Base-by-base conservation (phyloP, 2,888 invertebrate species). In the Macropis europaea region DNA sequence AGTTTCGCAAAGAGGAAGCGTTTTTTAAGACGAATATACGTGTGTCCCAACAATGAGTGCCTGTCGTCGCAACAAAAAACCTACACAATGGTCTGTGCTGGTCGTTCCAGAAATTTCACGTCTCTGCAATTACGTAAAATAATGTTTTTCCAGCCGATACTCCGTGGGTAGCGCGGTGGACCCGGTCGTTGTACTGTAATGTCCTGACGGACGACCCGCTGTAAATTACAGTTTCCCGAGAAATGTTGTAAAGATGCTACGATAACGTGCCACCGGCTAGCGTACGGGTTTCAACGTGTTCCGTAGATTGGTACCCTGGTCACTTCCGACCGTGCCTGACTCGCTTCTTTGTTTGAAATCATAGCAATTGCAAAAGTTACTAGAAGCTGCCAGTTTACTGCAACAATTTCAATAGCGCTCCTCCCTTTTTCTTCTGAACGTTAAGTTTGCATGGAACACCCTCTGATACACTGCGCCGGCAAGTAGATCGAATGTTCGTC, bases 191-290 rank as follows among this genome's bases (percentile, higher is more conserved):
- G 61, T 38, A 62, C 73, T 38, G 56, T 77, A 70, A 69, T 38
- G 60, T 42, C 17, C 61, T 38, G 43, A 54, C 48, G 52, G 48
- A 26, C 61, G 50, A 66, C 48, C 57, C 17, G 42, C 53, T 47
- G 70, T 47, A 53, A 70, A 66, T 60, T 70, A 59, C 67, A 34
- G 36, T 62, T 74, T 74, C 53, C 70, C 66, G 13, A 34, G 71
- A 69, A 72, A 30, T 47, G 47, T 43, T 32, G 53, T 69, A 69
- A 72, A 57, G 62, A 62, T 54, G 36, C 24, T 13, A 15, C 54
- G 73, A 73, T 70, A 76, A 52, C 36, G 26, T 34, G 54, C 43
- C 50, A 28, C 24, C 34, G 17, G 5, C n/a, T n/a, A n/a, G n/a
- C n/a, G n/a, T n/a, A n/a, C 19, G 32, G 19, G 38, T 15, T 17